These are phyloP conservation scores for Drosophila quadrilineata DNA, from an alignment of 1,140 invertebrate genomes.

Conservation along the genomic window DNA sequence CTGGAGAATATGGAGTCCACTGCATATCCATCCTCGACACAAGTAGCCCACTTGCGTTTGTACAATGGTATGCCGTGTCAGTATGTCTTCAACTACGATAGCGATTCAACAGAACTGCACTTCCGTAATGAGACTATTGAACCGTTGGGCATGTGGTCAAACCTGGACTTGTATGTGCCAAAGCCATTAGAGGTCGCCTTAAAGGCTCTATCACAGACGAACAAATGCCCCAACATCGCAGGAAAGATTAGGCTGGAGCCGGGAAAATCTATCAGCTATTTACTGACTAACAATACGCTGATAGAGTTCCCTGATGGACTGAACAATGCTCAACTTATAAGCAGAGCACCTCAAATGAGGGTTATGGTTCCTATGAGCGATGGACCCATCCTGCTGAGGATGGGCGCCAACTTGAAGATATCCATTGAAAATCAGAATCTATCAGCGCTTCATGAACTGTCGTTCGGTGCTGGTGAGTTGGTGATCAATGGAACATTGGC, in stretches of 20 bases:
- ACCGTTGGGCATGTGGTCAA: constrained; percentile 56
- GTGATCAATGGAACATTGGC: constrained; percentile 66
- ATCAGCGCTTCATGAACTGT: constrained; percentile 79
- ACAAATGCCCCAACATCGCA: constrained; percentile 40
- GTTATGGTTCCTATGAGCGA: constrained; percentile 43
- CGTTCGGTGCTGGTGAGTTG: constrained; percentile 79
- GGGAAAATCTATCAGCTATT: constrained; percentile 82
- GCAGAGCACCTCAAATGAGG: constrained; percentile 30
- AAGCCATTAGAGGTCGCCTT: constrained; percentile 29
- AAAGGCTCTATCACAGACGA: constrained; percentile 7
- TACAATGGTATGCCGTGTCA: constrained; percentile 85
- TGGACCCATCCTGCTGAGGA: constrained; percentile 40
- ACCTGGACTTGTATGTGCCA: constrained; percentile 26
- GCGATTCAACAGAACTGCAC: background rate
- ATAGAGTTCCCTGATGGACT: constrained; percentile 58
- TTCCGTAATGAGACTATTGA: constrained; percentile 14
- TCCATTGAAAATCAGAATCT: constrained; percentile 42
- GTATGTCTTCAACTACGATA: constrained; percentile 49
- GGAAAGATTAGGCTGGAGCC: constrained; percentile 45
- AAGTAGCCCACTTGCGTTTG: constrained; percentile 86
- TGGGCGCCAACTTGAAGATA: no score
- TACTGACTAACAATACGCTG: constrained; percentile 32
- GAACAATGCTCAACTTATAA: constrained; percentile 15
- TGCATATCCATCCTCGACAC: constrained; percentile 80
- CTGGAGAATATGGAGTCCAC: constrained; percentile 87